These are phyloP conservation scores for Cabera pusaria DNA, from an alignment of 2,888 invertebrate genomes.

Conservation along the genomic window DNA sequence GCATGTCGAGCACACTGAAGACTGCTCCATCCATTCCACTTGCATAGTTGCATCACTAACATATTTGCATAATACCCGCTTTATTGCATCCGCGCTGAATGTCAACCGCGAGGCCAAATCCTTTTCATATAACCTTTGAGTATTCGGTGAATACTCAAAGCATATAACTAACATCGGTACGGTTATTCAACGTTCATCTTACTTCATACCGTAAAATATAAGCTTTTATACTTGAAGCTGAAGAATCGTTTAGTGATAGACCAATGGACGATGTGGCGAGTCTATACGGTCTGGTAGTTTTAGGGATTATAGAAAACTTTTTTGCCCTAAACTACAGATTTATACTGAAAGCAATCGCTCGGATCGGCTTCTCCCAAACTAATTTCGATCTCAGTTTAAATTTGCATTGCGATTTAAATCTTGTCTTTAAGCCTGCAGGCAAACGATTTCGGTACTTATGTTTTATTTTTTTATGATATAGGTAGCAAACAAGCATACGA, in stretches of 20 bases:
- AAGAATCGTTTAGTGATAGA: constrained; percentile 26
- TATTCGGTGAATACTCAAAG: no score
- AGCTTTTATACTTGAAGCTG: constrained; percentile 17
- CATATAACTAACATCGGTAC: constrained; percentile 31
- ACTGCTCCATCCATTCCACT: constrained; percentile 43
- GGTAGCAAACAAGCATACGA: no score
- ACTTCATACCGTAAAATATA: constrained; percentile 26
- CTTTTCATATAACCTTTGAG: constrained; percentile 46
- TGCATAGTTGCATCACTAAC: constrained; percentile 57
- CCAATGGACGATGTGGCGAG: constrained; percentile 23
- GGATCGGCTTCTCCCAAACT: constrained; percentile 30
- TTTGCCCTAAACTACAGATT: constrained; percentile 27
- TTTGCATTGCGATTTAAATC: constrained; percentile 25
- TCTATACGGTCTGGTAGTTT: constrained; percentile 29
- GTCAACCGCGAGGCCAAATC: constrained; percentile 62
- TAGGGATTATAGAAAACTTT: constrained; percentile 30
- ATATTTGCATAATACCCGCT: constrained; percentile 66
- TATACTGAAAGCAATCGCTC: constrained; percentile 27
- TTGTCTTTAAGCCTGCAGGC: constrained; percentile 14
- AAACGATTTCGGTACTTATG: constrained; percentile 10
- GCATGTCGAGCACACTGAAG: constrained; percentile 50
- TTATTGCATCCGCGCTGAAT: constrained; percentile 64
- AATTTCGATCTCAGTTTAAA: constrained; percentile 31
- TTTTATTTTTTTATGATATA: no score
- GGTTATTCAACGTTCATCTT: constrained; percentile 26